Conservation (phyloP, 2,797 vertebrate genomes). For the Kryptopterus vitreolus region DNA sequence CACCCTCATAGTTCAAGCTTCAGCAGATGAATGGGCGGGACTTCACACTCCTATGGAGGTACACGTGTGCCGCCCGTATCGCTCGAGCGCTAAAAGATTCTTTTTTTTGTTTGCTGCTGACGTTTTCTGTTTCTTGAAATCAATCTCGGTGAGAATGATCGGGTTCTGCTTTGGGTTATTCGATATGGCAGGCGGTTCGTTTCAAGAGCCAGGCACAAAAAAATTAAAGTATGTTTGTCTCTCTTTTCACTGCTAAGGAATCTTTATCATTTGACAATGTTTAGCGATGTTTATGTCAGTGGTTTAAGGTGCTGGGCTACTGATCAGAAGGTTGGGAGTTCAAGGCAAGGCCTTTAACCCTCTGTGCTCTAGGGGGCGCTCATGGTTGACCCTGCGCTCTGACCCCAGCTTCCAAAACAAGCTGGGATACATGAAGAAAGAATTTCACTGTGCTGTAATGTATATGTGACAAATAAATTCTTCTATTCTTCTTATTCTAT, state of each 20-base stretch:
- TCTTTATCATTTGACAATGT: constrained; percentile 35
- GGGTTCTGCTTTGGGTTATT: constrained; percentile 21
- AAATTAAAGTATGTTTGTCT: constrained; percentile 40
- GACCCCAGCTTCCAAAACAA: too few relatives aligned
- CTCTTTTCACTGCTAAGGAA: neutral
- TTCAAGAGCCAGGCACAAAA: constrained; percentile 21
- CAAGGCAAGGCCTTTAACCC: too few relatives aligned
- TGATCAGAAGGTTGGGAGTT: too few relatives aligned
- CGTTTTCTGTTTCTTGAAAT: constrained; percentile 19
- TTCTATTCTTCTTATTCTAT: too few relatives aligned
- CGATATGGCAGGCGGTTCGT: constrained; percentile 27
- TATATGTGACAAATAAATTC: too few relatives aligned
- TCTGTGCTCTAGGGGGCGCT: too few relatives aligned
- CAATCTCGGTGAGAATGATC: constrained; percentile 1
- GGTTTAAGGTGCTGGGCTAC: too few relatives aligned
- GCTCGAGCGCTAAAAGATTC: neutral
- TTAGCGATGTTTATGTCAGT: too few relatives aligned
- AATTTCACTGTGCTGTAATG: too few relatives aligned
- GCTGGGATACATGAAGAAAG: too few relatives aligned
- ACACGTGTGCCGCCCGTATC: constrained; percentile 40
- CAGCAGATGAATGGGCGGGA: constrained; percentile 53
- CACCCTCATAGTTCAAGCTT: constrained; percentile 62
- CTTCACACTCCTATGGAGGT: constrained; percentile 58
- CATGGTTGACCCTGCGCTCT: too few relatives aligned
- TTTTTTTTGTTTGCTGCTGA: neutral